Evolutionary conservation across 2,797 vertebrate species (phyloP), one percentile per base, ranked within the genome.

Genomic region (Chloroceryle inda): DNA sequence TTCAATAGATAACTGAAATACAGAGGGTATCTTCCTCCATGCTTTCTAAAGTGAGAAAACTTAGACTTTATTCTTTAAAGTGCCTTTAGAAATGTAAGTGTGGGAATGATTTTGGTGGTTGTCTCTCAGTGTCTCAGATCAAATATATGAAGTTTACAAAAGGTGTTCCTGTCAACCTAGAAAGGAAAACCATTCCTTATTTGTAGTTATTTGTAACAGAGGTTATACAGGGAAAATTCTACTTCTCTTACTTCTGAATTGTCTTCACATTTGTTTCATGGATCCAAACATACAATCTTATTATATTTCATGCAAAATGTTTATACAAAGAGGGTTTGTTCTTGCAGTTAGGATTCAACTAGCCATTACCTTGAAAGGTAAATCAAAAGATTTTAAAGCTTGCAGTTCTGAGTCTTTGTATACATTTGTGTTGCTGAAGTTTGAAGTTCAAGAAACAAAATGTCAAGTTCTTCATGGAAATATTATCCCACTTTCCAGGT

Each of bases 381-480:
- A 77, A 68, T 75, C 26, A 83, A 92, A 95, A 47, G 4, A 53
- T 89, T 91, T 77, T 94, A n/a, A 80, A 88, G 75, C 85, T 82
- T 87, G 13, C 19, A 50, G 40, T 77, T 79, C 40, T 29, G 18
- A 85, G 16, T 62, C 18, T 55, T 75, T 73, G n/a, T 73, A 56
- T 72, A 10, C 45, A 35, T 94, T 92, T 91, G 11, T 80, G 58
- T 71, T 68, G 11, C 67, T 76, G 33, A 87, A 82, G 12, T 83
- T 74, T 85, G 56, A 94, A 89, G 88, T 35, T 15, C 11, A 76
- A 53, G 49, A 76, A 81, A 14, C 11, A 26, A 69, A 67, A 69
- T 19, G 15, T 50, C 24, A 69, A 52, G 47, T 76, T 85, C 24
- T 77, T 64, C 23, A 56, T 0, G 12, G 40, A 91, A 91, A 82